Percentiles rank a stretch among this genome's conserved stretches.
These are phyloP conservation scores for Rhinoptilus africanus DNA, from an alignment of 2,113 vertebrate genomes.

Conservation along the genomic window DNA sequence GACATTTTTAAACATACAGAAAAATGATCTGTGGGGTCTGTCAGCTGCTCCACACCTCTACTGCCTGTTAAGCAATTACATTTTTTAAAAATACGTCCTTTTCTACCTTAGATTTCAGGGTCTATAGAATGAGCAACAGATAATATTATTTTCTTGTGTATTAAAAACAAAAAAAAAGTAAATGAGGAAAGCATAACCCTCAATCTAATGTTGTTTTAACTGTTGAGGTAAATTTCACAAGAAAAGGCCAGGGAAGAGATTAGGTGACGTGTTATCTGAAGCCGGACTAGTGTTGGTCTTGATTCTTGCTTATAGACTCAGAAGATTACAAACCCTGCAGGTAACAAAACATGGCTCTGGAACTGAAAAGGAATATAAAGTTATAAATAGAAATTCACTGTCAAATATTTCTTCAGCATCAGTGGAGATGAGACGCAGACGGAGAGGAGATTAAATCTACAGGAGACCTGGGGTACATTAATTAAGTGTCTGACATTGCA, in stretches of 20 bases:
- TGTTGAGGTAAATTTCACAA: background rate
- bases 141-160: background rate
- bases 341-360: constrained; percentile 24
- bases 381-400: constrained; percentile 63
- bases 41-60: background rate
- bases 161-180: background rate
- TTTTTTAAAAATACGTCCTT: background rate
- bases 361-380: constrained; percentile 15
- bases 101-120: background rate
- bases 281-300: background rate
- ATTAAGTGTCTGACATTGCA: constrained; percentile 71
- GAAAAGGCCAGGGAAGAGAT: background rate
- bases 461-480: constrained; percentile 58
- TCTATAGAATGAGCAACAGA: background rate
- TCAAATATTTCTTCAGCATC: constrained; percentile 41
- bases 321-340: background rate
- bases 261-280: background rate
- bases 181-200: background rate
- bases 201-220: background rate
- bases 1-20: constrained; percentile 31
- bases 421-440: constrained; percentile 42
- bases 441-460: constrained; percentile 63
- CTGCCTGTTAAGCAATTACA: background rate
- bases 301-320: background rate
- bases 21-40: background rate